phyloP scores from a whole-genome alignment of 2,113 vertebrate genomes.

The Austrofundulus limnaeus region DNA sequence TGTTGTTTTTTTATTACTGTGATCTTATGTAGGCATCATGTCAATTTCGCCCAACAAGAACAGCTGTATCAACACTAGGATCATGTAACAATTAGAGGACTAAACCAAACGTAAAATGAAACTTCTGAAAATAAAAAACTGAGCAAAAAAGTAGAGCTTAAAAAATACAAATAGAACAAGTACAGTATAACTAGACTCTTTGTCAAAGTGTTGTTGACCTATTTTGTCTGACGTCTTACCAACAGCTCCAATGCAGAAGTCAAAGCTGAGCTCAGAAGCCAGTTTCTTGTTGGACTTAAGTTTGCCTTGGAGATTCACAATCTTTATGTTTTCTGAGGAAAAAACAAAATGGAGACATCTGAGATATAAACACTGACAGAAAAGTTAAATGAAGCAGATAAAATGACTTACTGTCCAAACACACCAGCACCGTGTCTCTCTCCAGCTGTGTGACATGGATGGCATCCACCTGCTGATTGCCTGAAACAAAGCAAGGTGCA shows the following conservation, averaged over 20 bases:
- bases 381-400: background rate
- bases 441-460: slow-evolving; percentile 98
- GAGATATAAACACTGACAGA: background rate
- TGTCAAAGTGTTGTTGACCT: background rate
- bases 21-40: no score
- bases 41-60: no score
- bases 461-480: slow-evolving; percentile 89
- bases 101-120: no score
- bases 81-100: no score
- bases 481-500: slow-evolving; percentile 56
- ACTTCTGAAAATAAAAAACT: no score
- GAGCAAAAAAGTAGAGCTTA: no score
- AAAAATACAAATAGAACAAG: no score
- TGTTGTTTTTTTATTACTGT: no score
- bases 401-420: slow-evolving; percentile 97
- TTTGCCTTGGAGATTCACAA: slow-evolving; percentile 95
- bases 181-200: no score
- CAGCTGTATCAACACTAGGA: no score
- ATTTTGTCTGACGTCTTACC: slow-evolving; percentile 78
- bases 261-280: slow-evolving; percentile 97
- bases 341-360: background rate
- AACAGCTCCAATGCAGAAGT: slow-evolving; percentile 95
- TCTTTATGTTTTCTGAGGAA: slow-evolving; percentile 91
- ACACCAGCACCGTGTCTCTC: slow-evolving; percentile 96
- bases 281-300: slow-evolving; percentile 97